A percentile compares a stretch with the other conserved stretches of the same genome.
phyloP scores from a whole-genome alignment of 2,888 invertebrate genomes.

The Troides oblongomaculatus region DNA sequence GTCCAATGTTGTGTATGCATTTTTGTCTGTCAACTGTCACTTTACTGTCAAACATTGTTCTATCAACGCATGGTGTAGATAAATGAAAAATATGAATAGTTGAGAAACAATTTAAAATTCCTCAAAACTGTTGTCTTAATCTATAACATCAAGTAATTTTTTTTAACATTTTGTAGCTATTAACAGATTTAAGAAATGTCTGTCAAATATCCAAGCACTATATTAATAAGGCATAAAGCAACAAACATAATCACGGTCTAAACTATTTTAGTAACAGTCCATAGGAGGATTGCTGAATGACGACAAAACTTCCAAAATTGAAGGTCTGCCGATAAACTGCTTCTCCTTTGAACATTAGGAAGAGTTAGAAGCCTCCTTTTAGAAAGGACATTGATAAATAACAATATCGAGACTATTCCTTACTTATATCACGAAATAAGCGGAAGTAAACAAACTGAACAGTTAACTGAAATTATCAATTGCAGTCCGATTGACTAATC shows the following conservation, averaged over 20 bases:
- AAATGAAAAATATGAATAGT: constrained; percentile 29
- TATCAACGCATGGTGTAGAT: constrained; percentile 1
- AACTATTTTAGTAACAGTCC: too few relatives aligned
- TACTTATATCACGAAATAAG: not conserved
- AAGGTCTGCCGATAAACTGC: too few relatives aligned
- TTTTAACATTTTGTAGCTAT: too few relatives aligned
- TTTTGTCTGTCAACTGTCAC: constrained; percentile 40
- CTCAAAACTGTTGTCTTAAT: too few relatives aligned
- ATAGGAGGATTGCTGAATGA: too few relatives aligned
- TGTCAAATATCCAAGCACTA: too few relatives aligned
- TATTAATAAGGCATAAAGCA: too few relatives aligned
- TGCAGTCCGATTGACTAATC: constrained; percentile 59
- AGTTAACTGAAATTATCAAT: constrained; percentile 35
- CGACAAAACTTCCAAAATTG: too few relatives aligned
- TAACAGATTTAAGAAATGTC: too few relatives aligned
- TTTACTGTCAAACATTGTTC: constrained; percentile 16
- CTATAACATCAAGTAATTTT: too few relatives aligned
- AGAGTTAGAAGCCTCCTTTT: not conserved
- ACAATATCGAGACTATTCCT: not conserved
- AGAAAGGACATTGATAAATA: not conserved
- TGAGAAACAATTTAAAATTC: not conserved
- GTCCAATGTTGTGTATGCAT: constrained; percentile 33
- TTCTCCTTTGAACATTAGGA: too few relatives aligned
- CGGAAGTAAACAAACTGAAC: constrained; percentile 1
- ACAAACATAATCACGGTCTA: too few relatives aligned